Base-by-base conservation (phyloP, 64 coral and sea anemone species). In the Pocillopora verrucosa region DNA sequence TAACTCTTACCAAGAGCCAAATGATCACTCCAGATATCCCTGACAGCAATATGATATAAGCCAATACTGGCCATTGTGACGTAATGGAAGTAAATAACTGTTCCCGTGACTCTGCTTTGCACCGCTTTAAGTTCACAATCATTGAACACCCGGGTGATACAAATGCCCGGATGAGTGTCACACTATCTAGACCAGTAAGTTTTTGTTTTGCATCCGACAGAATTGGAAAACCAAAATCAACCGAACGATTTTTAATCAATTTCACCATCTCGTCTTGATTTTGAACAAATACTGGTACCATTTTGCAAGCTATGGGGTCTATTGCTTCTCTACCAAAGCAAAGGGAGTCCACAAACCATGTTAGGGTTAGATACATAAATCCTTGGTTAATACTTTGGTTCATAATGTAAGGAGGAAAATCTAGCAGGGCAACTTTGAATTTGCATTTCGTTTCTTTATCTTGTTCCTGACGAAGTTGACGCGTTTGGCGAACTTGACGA, bases 21-120 rank as follows among this genome's bases (percentile, higher is more conserved):
- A 93, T 76, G 38, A 70, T 72, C 7, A 93, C 80, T 9, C 91
- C 91, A 17, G 91, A 78, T 61, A 93, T 87, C 4, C 76, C 76
- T 13, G 86, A 67, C 2, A 93, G 78, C 17, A 93, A 38, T 34
- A 93, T 76, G 38, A 85, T 25, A 57, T 36, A 85, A 72, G 82
- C 82, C 38, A 85, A 37, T 45, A 85, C 70, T 26, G 82, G 82
- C 82, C 82, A 85, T 37, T 85, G 82, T 85, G 82, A 85, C 19
- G 22, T 85, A 57, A 85, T 85, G 15, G 82, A 85, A 70, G 82
- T 72, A 36, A 85, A 15, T 56, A 85, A 56, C 64, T 85, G 82
- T 58, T 37, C 37, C 11, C 63, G 63, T 22, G 82, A 85, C 13
- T 65, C 82, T 51, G 35, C 37, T n/a, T 70, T 36, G 41, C 82